A percentile compares a stretch with the other conserved stretches of the same genome.
Evolutionary conservation across 2,888 invertebrate genomes (phyloP).

Genomic region (Drosophila buzzatii): DNA sequence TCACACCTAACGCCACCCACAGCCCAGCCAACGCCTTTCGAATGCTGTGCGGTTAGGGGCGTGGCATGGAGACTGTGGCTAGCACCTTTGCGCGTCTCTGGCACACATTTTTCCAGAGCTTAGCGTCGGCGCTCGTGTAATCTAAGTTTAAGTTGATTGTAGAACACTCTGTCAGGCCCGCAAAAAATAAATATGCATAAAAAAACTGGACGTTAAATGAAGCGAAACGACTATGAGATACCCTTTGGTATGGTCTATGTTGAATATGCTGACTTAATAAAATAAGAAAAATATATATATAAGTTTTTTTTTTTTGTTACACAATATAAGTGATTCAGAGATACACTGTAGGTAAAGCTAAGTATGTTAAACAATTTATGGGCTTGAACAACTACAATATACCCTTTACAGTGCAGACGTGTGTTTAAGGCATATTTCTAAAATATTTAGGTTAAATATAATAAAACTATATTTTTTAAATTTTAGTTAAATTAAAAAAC

Average conservation of each 20-base stretch:
- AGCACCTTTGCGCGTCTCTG: constrained; percentile 43
- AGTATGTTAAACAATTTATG: not conserved
- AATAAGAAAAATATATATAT: too few species aligned
- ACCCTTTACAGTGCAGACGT: not conserved
- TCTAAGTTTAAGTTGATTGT: constrained; percentile 80
- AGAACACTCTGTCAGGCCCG: constrained; percentile 46
- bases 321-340: not conserved
- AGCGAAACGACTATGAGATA: constrained; percentile 24
- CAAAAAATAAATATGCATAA: constrained; percentile 12
- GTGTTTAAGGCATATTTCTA: too few species aligned
- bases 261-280: not conserved
- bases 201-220: not conserved
- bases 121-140: constrained; percentile 69
- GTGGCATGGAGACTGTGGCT: constrained; percentile 32
- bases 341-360: not conserved
- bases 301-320: not conserved
- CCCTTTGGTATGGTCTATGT: not conserved
- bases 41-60: constrained; percentile 28
- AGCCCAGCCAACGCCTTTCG: constrained; percentile 22
- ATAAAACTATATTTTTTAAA: too few species aligned
- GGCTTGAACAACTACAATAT: not conserved
- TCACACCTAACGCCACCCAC: not conserved
- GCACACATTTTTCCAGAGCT: constrained; percentile 73
- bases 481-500: too few species aligned
- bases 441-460: too few species aligned